phyloP scores from a whole-genome alignment of 2,888 invertebrate genomes.

The Harpalus rufipes region DNA sequence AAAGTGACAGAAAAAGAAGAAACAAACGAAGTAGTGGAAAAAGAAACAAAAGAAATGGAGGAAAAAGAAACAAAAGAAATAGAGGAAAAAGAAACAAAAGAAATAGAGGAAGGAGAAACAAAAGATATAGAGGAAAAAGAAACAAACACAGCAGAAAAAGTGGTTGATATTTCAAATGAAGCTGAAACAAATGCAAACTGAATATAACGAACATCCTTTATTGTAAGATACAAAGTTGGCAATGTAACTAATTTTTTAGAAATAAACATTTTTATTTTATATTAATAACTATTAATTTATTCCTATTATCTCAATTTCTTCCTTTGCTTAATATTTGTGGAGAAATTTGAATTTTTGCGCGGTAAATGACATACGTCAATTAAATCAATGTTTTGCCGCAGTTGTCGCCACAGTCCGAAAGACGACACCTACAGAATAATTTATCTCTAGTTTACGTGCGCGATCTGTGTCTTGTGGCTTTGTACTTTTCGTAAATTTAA shows the following conservation, averaged over 20 bases:
- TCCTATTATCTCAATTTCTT: background rate
- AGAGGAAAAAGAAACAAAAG: background rate
- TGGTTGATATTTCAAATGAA: constrained; percentile 57
- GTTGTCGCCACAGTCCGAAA: constrained; percentile 60
- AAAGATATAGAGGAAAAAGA: constrained; percentile 70
- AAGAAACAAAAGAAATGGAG: background rate
- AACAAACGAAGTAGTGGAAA: background rate
- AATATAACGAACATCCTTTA: constrained; percentile 33
- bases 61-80: background rate
- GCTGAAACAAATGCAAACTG: constrained; percentile 46
- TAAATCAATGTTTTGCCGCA: constrained; percentile 38
- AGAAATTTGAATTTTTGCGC: constrained; percentile 42
- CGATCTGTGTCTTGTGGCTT: constrained; percentile 65
- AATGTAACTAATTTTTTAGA: background rate
- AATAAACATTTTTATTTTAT: constrained; percentile 66
- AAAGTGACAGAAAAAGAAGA: background rate
- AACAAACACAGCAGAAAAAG: constrained; percentile 64
- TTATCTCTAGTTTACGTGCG: constrained; percentile 68
- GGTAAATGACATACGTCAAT: constrained; percentile 18
- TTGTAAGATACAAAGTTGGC: background rate
- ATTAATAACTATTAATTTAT: background rate
- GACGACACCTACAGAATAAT: constrained; percentile 67
- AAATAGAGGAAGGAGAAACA: constrained; percentile 68
- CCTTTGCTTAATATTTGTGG: background rate
- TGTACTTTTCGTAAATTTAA: constrained; percentile 49